Evolutionary conservation across 2,888 invertebrate species (phyloP), one percentile per base, ranked within the genome.

Genomic region (Thymelicus lineola): DNA sequence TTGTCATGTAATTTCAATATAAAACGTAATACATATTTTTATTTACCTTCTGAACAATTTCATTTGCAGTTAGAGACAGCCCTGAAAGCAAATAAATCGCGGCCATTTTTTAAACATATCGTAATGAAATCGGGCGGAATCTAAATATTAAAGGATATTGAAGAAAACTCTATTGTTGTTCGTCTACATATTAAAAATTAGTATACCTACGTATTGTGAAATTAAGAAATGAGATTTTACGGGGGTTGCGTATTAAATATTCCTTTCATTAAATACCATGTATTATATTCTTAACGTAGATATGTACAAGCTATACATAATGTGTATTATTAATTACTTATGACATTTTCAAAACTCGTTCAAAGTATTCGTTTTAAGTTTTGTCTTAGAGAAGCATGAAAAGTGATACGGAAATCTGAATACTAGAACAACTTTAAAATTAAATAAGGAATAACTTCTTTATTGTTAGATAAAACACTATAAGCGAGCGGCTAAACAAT

Each of bases 81-180:
- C 66, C 66, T 66, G 17, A 45, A 55, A 45, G 36, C 9, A 60
- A 66, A 66, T 60, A 35, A 66, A 60, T 60, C 59, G 61, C 57
- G 10, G 48, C 66, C 63, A 74, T 72, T 73, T 63, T 69, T 76
- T 76, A 74, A 68, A 72, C 69, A 76, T 89, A 90, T 89, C 89
- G 78, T 89, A 90, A 90, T 90, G 88, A 90, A 87, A 90, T 90
- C 88, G 84, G 72, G 67, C 71, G 75, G 69, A 75, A 70, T 45
- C 50, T 42, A 70, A 70, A 70, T 64, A 58, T 59, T 50, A 64
- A 64, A 20, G 64, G 59, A 55, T 55, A 55, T 28, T 7, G 17
- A 55, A 28, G 53, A 59, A 64, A 59, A 17, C 68, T 71, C 67
- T 60, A 61, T 63, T 53, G 60, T 66, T 48, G 35, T 45, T 45